These are phyloP conservation scores for Sesamia nonagrioides DNA, from an alignment of 1,140 invertebrate genomes.

Conservation along the genomic window DNA sequence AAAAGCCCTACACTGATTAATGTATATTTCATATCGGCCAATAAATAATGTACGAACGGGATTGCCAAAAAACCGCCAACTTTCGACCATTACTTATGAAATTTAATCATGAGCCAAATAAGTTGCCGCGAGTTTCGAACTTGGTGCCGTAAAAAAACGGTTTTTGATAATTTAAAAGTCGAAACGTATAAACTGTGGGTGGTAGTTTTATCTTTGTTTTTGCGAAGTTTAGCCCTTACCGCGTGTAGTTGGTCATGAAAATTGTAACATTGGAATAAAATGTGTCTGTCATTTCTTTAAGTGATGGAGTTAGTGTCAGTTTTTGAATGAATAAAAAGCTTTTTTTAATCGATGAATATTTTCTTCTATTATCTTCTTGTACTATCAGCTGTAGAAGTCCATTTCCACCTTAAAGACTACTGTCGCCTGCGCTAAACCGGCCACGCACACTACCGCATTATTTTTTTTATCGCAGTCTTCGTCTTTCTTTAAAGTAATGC, in stretches of 20 bases:
- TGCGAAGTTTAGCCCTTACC: background rate
- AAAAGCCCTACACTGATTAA: constrained; percentile 56
- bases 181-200: constrained; percentile 10
- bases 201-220: background rate
- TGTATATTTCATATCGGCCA: constrained; percentile 66
- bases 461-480: no score
- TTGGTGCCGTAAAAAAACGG: constrained; percentile 51
- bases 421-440: no score
- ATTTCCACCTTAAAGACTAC: no score
- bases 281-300: background rate
- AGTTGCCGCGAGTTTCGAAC: constrained; percentile 50
- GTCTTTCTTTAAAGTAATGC: no score
- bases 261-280: background rate
- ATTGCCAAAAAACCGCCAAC: constrained; percentile 66
- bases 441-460: no score
- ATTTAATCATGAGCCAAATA: constrained; percentile 73
- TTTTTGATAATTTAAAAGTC: constrained; percentile 15
- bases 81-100: constrained; percentile 75
- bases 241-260: constrained; percentile 20
- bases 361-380: no score
- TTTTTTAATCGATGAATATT: no score
- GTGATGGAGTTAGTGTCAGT: background rate
- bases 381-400: no score
- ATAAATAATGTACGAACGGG: constrained; percentile 68
- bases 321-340: background rate